These are phyloP conservation scores for Trematomus loennbergii DNA, from an alignment of 2,113 vertebrate genomes.

Conservation along the genomic window DNA sequence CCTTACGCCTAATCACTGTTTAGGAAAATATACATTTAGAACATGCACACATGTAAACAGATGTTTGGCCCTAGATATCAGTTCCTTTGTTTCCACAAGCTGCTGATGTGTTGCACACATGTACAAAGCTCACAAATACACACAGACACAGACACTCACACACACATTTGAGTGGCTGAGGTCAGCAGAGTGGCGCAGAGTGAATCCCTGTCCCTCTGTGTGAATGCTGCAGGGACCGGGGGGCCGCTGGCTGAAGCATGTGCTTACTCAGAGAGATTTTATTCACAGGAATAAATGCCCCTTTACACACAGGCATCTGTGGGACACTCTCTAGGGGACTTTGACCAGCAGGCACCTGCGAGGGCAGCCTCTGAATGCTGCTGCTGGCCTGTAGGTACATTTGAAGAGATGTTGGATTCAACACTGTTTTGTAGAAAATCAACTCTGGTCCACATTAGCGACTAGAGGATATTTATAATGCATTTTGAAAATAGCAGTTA, in stretches of 20 bases:
- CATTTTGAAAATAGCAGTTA: conserved; percentile 42
- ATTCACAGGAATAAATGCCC: conserved; percentile 76
- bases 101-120: conserved; percentile 64
- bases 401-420: conserved; percentile 15
- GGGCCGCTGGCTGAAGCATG: conserved; percentile 76
- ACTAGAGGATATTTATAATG: conserved; percentile 41
- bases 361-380: conserved; percentile 44
- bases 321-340: conserved; percentile 59
- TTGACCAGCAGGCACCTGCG: conserved; percentile 64
- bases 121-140: conserved; percentile 46
- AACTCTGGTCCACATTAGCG: conserved; percentile 31
- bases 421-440: conserved; percentile 29
- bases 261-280: conserved; percentile 83
- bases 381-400: conserved; percentile 25
- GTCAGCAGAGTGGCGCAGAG: conserved; percentile 76
- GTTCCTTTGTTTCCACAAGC: conserved; percentile 49
- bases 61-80: conserved; percentile 51
- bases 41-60: conserved; percentile 27
- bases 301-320: conserved; percentile 67
- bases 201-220: conserved; percentile 70
- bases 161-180: conserved; percentile 76
- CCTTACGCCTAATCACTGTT: conserved; percentile 41
- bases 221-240: conserved; percentile 65
- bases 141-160: conserved; percentile 45
- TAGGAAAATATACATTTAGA: conserved; percentile 44